Evolutionary conservation across 2,797 vertebrate genomes (phyloP).

Genomic region (Phoxinus dragarum): DNA sequence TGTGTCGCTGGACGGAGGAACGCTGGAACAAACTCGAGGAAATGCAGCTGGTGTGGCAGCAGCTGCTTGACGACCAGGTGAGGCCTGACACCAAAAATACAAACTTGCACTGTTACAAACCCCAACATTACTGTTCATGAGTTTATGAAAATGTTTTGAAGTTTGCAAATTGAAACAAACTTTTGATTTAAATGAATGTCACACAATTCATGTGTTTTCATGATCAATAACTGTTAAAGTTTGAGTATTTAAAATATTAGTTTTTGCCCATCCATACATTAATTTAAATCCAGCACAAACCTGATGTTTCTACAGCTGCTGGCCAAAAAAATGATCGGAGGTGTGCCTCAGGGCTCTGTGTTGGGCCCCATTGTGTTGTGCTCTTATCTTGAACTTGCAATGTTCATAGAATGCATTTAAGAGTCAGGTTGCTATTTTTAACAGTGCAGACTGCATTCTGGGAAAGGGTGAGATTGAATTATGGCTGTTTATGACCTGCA

Average conservation of each 20-base stretch:
- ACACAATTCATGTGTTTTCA: too few species aligned
- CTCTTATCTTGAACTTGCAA: not conserved
- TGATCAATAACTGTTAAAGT: not conserved
- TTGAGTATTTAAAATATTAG: too few species aligned
- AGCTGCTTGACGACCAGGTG: constrained; percentile 93
- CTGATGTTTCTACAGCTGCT: not conserved
- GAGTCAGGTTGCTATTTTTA: constrained; percentile 5
- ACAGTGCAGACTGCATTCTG: not conserved
- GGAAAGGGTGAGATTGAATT: constrained; percentile 2
- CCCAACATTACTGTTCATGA: not conserved
- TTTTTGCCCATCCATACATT: not conserved
- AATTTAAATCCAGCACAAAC: not conserved
- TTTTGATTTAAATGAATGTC: too few species aligned
- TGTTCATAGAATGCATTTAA: constrained; percentile 3
- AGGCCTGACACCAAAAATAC: constrained; percentile 1
- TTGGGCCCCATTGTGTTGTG: not conserved
- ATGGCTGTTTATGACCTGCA: not conserved
- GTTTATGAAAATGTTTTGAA: not conserved
- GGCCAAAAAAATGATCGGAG: not conserved
- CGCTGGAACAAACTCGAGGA: constrained; percentile 89
- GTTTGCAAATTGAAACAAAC: not conserved
- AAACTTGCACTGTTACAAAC: not conserved
- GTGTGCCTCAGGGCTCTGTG: constrained; percentile 20
- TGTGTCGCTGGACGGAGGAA: constrained; percentile 97
- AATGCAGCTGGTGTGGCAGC: constrained; percentile 89